phyloP scores from a whole-genome alignment of 2,797 vertebrate genomes.

The Ceyx erithaca region DNA sequence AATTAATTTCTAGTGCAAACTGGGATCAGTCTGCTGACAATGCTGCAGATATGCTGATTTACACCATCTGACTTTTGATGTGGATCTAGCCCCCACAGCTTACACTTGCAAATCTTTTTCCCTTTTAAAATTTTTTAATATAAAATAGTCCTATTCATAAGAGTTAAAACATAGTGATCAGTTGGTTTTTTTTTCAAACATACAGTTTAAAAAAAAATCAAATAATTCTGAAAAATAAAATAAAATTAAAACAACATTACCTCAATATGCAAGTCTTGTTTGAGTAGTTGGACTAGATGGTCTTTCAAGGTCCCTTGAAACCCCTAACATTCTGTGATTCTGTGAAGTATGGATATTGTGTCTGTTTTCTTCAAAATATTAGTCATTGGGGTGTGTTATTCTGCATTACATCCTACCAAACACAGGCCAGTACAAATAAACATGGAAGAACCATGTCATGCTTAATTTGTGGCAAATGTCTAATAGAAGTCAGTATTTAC shows the following conservation, averaged over 20 bases:
- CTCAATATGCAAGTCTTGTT: background rate
- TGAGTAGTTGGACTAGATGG: background rate
- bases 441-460: background rate
- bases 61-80: background rate
- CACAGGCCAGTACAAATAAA: slow-evolving; percentile 7
- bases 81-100: background rate
- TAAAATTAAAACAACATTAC: background rate
- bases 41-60: background rate
- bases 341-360: background rate
- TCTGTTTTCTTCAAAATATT: background rate
- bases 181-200: background rate
- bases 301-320: too few relatives aligned
- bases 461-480: background rate
- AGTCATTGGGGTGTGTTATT: background rate
- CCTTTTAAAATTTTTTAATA: background rate
- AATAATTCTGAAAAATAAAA: background rate
- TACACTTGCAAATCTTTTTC: background rate
- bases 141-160: background rate
- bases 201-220: background rate
- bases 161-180: background rate
- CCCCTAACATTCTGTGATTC: too few relatives aligned
- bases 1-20: background rate
- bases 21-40: background rate
- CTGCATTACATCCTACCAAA: background rate
- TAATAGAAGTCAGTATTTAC: background rate